Evolutionary conservation across 2,113 vertebrate species (phyloP), one percentile per base, ranked within the genome.

Genomic region (Salvelinus alpinus): DNA sequence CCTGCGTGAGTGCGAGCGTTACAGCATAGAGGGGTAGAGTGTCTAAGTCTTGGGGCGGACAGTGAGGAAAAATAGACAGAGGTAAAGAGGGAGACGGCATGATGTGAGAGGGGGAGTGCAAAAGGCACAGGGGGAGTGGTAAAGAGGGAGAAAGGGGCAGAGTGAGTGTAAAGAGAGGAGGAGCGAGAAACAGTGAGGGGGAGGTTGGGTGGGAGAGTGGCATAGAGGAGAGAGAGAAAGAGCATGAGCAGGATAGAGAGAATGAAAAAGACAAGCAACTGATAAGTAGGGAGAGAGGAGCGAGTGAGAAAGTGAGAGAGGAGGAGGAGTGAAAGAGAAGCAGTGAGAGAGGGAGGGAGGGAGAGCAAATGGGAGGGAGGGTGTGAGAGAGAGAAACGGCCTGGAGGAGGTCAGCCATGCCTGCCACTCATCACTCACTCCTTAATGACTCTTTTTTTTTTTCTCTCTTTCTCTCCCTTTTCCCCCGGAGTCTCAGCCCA

Each of bases 371-470:
- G 24, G 51, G 47, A 34, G 9, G 80, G 83, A 86, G 84, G 77
- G 74, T 71, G 81, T 44, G 22, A 29, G 31, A 29, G 25, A 66
- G 77, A 78, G 81, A 73, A 72, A 81, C 29, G 82, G 51, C 59
- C 80, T 82, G 86, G 85, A 85, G 90, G 91, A 91, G 90, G 91
- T 91, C 88, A 85, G 82, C 90, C 89, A 89, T 92, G 90, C 90
- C 93, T 92, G 89, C 90, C 90, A 87, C 92, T 92, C 92, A 94
- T 94, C 92, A 93, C 92, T 93, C 93, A 93, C 89, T 85, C 87
- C 91, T 92, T 93, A 94, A 93, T 93, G 92, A 92, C 86, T 86
- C 88, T 86, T 84, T 82, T 90, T 91, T 91, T 89, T 34, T 34
- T 5, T 31, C 29, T 31, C 80, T 82, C 80, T 82, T 9, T 44